Base-by-base conservation (phyloP, 2,888 invertebrate genomes). In the Leucania comma region DNA sequence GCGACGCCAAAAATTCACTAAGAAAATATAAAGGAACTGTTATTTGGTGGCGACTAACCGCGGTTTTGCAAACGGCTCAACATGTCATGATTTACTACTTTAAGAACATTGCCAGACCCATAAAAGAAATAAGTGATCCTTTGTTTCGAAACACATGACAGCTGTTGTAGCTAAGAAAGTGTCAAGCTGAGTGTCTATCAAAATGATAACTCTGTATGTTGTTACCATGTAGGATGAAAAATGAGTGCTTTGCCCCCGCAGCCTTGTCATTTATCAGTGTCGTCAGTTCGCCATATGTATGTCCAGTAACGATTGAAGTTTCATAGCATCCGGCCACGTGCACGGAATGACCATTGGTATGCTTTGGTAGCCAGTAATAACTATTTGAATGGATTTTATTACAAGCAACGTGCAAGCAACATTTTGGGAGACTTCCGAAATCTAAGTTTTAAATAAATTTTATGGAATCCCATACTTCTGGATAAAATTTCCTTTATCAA, bases 311-410 rank as follows among this genome's bases (percentile, higher is more conserved):
- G 72, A 84, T 83, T 79, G 85, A 77, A 78, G 80, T 80, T 78
- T 74, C 81, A 79, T 75, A 79, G 86, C 72, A 80, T 85, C 84
- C 84, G 86, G 86, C 84, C 86, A 84, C 84, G 86, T 83, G 78
- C 72, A 72, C 58, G 57, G 66, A 67, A 69, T 73, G 68, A 53
- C 78, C 79, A 66, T 57, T 63, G 32, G 59, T 61, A 66, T 66
- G 54, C 50, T 64, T 67, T 71, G 50, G 59, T 57, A 68, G 68
- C 50, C 59, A 79, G 68, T 79, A 57, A 76, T 56, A 59, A 53
- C 60, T 29, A 68, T 53, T 58, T 38, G 26, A 61, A 61, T 64
- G 24, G 24, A 60, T 53, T 63, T 76, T 68, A 80, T 80, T 50
- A 67, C 50, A 24, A 17, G n/a, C 56, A 51, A 38, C 53, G 26